Base-by-base conservation (phyloP, 2,888 invertebrate species). In the Lissonota sp. region DNA sequence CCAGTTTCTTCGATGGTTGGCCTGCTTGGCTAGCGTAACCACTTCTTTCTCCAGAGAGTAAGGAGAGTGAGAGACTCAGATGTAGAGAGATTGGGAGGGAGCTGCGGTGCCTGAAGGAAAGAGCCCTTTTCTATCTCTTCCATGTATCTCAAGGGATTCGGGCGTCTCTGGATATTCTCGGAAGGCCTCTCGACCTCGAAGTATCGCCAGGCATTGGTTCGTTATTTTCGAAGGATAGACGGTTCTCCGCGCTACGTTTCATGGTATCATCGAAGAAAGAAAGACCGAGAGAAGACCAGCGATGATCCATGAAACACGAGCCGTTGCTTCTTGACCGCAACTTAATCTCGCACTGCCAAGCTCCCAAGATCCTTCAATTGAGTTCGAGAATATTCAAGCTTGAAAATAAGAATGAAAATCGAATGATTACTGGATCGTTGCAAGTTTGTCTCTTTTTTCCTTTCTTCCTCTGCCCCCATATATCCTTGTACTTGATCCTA, bases 381-480 rank as follows among this genome's bases (percentile, higher is more conserved):
- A 53, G 62, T 46, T 55, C 12, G 63, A 3, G 53, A 66, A 46
- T 58, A 16, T 60, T 66, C 39, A 44, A 62, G 60, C 60, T 14
- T 53, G 75, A 70, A 75, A 66, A 79, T 74, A 63, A 79, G 71
- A 55, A 26, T 55, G 12, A 60, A 71, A 79, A 75, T 79, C 70
- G 46, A 75, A 79, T 75, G 70, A 75, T 79, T 53, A 58, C 46
- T 57, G 51, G 75, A 75, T 71, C 70, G 66, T 60, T 71, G 60
- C 58, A 14, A 40, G 12, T 26, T 16, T 12, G n/a, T n/a, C n/a
- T n/a, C n/a, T n/a, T n/a, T n/a, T n/a, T n/a, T n/a, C n/a, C n/a
- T n/a, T n/a, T n/a, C n/a, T n/a, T n/a, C n/a, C n/a, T n/a, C n/a
- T n/a, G n/a, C n/a, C n/a, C n/a, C 51, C 12, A 8, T 14, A n/a